phyloP scores from a whole-genome alignment of 2,113 vertebrate species.

The Chaenocephalus aceratus region DNA sequence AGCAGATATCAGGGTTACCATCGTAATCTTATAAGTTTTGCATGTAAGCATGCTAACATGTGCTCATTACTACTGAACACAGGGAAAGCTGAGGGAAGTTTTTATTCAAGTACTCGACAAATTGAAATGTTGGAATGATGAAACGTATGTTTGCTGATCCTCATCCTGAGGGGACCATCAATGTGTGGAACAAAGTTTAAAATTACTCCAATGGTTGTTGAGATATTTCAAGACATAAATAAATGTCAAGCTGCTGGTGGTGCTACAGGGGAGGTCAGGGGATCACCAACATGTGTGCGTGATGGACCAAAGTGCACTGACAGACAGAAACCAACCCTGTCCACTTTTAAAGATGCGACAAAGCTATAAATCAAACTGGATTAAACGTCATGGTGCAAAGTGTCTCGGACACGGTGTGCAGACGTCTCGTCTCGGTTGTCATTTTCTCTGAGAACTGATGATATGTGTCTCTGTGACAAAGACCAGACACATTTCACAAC shows the following conservation, averaged over 20 bases:
- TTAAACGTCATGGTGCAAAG: neutral
- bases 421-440: slow-evolving; percentile 4
- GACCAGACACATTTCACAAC: slow-evolving; percentile 74
- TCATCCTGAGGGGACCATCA: neutral
- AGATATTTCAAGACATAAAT: neutral
- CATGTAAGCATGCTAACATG: too few relatives aligned
- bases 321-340: too few relatives aligned
- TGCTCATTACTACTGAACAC: too few relatives aligned
- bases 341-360: too few relatives aligned
- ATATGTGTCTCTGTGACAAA: slow-evolving; percentile 65
- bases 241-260: neutral
- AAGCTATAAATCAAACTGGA: slow-evolving; percentile 8
- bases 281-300: too few relatives aligned
- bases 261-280: neutral
- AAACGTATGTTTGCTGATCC: neutral
- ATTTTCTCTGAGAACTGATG: slow-evolving; percentile 20
- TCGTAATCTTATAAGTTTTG: too few relatives aligned
- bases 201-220: neutral
- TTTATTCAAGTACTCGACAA: neutral
- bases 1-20: too few relatives aligned
- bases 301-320: too few relatives aligned
- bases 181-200: neutral
- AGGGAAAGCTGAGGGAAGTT: neutral
- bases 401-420: neutral
- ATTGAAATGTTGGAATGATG: neutral